phyloP scores from a whole-genome alignment of 2,888 invertebrate species.

The Patella pellucida region DNA sequence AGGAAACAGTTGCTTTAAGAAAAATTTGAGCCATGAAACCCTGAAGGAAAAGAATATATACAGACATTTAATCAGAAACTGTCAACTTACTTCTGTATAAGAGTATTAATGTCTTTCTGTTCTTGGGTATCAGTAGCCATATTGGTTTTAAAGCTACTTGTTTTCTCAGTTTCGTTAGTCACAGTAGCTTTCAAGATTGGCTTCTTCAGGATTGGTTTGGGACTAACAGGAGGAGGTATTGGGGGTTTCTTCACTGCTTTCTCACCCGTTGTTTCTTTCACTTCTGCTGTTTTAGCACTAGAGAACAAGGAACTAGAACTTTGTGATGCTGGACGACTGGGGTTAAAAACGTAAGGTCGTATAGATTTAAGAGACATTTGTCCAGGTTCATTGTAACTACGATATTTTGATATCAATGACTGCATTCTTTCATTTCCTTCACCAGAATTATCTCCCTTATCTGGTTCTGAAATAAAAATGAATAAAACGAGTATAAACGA shows the following conservation, averaged over 20 bases:
- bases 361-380: constrained; percentile 44
- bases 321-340: constrained; percentile 19
- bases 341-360: constrained; percentile 40
- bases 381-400: constrained; percentile 51
- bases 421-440: constrained; percentile 54
- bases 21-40: too few species aligned
- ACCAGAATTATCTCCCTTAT: constrained; percentile 21
- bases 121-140: constrained; percentile 45
- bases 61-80: not conserved
- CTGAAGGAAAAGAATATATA: too few species aligned
- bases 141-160: constrained; percentile 31
- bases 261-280: not conserved
- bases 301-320: constrained; percentile 21
- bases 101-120: constrained; percentile 56
- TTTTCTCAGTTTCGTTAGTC: constrained; percentile 25
- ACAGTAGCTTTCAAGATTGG: constrained; percentile 6
- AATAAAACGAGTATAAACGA: not conserved
- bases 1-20: too few species aligned
- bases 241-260: constrained; percentile 46
- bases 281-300: constrained; percentile 21
- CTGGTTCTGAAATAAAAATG: constrained; percentile 22
- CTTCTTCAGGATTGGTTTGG: constrained; percentile 36
- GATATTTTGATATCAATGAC: constrained; percentile 59
- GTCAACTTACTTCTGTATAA: constrained; percentile 58
- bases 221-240: constrained; percentile 50